Conservation (phyloP, 2,888 invertebrate species). For the Cantharis rufa region DNA sequence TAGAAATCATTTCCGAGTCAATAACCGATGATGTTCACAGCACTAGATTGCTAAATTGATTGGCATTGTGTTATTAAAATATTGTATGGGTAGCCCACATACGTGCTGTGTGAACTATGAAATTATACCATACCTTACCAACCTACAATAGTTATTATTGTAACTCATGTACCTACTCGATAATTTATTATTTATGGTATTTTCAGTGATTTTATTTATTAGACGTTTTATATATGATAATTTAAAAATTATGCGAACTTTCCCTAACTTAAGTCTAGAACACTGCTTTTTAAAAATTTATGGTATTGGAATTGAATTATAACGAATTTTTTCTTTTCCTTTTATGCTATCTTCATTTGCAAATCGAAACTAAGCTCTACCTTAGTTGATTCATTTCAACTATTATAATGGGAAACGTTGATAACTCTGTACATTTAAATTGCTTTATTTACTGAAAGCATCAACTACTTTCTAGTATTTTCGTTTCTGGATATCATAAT, state of each 20-base stretch:
- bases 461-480: neutral
- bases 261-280: neutral
- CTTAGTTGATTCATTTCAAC: neutral
- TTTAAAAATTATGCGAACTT: neutral
- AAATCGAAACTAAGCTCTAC: neutral
- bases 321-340: neutral
- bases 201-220: neutral
- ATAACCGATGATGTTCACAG: neutral
- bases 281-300: neutral
- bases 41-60: neutral
- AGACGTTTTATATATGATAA: neutral
- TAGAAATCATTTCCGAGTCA: constrained; percentile 1
- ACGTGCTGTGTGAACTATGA: neutral
- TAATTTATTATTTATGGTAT: neutral
- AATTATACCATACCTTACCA: neutral
- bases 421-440: neutral
- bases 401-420: neutral
- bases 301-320: neutral
- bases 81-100: neutral
- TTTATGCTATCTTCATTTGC: neutral
- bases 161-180: neutral
- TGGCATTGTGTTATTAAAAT: neutral
- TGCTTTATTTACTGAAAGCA: neutral
- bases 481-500: neutral
- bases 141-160: neutral